Percentiles rank a stretch among this genome's conserved stretches.
phyloP scores from a whole-genome alignment of 2,888 invertebrate species.

The Spialia ferax region DNA sequence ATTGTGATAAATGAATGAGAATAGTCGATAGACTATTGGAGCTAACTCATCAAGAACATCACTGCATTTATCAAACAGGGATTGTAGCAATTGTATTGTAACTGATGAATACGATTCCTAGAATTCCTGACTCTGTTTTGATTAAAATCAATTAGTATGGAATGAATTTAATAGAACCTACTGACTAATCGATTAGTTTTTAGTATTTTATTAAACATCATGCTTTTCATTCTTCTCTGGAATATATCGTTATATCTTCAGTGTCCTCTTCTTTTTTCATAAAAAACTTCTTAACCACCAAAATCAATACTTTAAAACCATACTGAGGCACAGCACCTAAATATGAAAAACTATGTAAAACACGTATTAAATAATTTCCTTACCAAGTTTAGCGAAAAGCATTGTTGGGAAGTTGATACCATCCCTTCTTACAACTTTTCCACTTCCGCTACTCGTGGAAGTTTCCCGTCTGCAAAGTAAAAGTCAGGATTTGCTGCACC shows the following conservation, averaged over 20 bases:
- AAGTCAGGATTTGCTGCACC: constrained; percentile 23
- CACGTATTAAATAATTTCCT: constrained; percentile 1
- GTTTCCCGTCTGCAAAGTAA: constrained; percentile 22
- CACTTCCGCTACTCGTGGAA: constrained; percentile 30
- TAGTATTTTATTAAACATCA: too few species aligned
- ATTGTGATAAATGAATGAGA: too few species aligned
- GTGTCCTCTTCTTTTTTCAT: too few species aligned
- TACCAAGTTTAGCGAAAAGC: constrained; percentile 26
- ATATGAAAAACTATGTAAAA: neutral
- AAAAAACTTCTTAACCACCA: too few species aligned
- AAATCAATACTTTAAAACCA: too few species aligned
- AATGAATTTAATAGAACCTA: too few species aligned
- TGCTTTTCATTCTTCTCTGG: too few species aligned
- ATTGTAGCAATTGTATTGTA: neutral
- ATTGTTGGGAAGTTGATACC: constrained; percentile 19
- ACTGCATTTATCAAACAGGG: too few species aligned
- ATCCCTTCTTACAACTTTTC: constrained; percentile 22
- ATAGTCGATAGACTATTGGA: neutral
- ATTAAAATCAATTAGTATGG: neutral
- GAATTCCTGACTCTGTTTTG: neutral
- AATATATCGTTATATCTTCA: too few species aligned
- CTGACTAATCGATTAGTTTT: too few species aligned
- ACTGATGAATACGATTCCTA: neutral
- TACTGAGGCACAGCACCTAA: too few species aligned
- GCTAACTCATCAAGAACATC: neutral